phyloP scores from a whole-genome alignment of 2,797 vertebrate species.

The Enteromius thamalakanensis region DNA sequence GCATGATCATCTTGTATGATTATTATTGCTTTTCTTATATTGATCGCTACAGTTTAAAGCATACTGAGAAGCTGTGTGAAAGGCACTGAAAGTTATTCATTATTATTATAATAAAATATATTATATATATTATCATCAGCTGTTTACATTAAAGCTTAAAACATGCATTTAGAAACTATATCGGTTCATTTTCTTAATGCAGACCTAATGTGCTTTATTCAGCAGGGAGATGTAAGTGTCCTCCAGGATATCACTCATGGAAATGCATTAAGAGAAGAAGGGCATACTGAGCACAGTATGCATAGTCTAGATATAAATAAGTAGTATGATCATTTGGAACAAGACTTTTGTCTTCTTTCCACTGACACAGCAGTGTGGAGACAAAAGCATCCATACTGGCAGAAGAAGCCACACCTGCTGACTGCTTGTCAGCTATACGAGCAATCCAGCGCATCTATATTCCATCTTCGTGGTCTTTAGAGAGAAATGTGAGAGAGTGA shows the following conservation, averaged over 20 bases:
- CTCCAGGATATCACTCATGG: background rate
- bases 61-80: background rate
- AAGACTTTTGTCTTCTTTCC: background rate
- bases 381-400: background rate
- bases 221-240: background rate
- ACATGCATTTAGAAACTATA: background rate
- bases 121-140: background rate
- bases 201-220: too few species aligned
- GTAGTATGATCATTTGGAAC: background rate
- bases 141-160: background rate
- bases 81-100: background rate
- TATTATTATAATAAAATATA: background rate
- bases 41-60: background rate
- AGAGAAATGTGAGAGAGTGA: background rate
- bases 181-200: background rate
- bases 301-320: background rate
- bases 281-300: background rate
- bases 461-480: conserved; percentile 26
- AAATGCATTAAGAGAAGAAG: background rate
- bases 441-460: background rate
- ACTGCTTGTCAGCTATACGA: background rate
- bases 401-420: conserved; percentile 2
- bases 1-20: background rate
- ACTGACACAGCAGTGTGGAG: background rate
- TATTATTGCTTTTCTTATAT: too few species aligned